Evolutionary conservation across 2,797 vertebrate species (phyloP).

Genomic region (Amniataba percoides): DNA sequence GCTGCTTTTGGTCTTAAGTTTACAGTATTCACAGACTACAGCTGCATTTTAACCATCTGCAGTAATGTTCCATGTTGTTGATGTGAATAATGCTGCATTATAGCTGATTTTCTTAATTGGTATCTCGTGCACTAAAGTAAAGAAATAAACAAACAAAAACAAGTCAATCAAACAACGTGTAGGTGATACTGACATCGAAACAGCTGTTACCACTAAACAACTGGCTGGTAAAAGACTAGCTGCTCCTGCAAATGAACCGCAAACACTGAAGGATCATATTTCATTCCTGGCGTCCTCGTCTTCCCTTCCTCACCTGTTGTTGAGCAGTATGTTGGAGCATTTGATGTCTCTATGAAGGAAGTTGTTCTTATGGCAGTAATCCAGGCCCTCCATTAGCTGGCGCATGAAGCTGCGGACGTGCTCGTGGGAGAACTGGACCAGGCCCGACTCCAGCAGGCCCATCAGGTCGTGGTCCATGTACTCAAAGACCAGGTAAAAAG

Average conservation of each 20-base stretch:
- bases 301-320: conserved; percentile 90
- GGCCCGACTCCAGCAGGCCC: conserved; percentile 98
- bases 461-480: conserved; percentile 99
- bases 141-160: neutral
- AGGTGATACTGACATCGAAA: neutral
- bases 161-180: neutral
- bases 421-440: conserved; percentile 98
- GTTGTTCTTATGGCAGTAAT: conserved; percentile 99
- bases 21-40: conserved; percentile 4
- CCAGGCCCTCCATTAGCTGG: conserved; percentile 98
- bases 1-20: conserved; percentile 9
- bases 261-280: neutral
- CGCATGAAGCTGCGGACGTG: conserved; percentile 99
- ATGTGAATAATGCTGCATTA: conserved; percentile 4
- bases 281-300: neutral
- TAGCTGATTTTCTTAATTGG: neutral
- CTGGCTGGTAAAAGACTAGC: neutral
- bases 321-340: conserved; percentile 98
- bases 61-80: neutral
- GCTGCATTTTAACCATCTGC: conserved; percentile 28
- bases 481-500: conserved; percentile 99
- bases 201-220: neutral
- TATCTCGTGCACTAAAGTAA: conserved; percentile 9
- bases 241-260: neutral
- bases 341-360: conserved; percentile 99